Evolutionary conservation across 2,888 invertebrate genomes (phyloP).

Genomic region (Oeneis ivallda): DNA sequence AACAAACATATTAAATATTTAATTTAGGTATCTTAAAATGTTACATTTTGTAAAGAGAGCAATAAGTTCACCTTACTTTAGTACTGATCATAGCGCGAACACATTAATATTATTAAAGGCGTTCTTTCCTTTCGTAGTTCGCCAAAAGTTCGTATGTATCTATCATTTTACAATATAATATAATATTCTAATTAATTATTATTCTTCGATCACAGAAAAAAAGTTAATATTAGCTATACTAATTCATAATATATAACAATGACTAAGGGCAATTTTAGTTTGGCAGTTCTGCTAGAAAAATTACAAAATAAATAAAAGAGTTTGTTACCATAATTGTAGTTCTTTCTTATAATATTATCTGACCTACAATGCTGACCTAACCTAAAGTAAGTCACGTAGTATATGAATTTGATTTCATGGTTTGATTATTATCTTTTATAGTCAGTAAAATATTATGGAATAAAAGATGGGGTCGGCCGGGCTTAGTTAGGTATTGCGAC

Average conservation of each 20-base stretch:
- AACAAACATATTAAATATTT: neutral
- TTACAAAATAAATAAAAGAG: neutral
- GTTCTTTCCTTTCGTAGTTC: too few relatives aligned
- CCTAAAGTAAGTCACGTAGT: neutral
- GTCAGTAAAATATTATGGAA: slow-evolving; percentile 40
- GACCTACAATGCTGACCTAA: slow-evolving; percentile 6
- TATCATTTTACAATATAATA: neutral
- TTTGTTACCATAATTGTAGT: neutral
- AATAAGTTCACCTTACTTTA: too few relatives aligned
- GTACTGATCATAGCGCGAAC: too few relatives aligned
- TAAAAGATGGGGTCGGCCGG: slow-evolving; percentile 53
- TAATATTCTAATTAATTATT: neutral
- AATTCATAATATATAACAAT: neutral
- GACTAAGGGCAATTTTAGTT: slow-evolving; percentile 3
- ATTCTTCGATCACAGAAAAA: neutral
- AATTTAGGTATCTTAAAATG: too few relatives aligned
- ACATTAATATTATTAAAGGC: too few relatives aligned
- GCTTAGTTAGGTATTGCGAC: neutral
- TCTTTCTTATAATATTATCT: neutral
- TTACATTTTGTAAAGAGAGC: too few relatives aligned
- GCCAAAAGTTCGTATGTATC: neutral
- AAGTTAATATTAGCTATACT: neutral
- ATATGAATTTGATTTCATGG: slow-evolving; percentile 8
- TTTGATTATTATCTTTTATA: neutral
- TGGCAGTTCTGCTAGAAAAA: slow-evolving; percentile 2